Conservation (phyloP, 2,888 invertebrate species). For the Thera obeliscata region DNA sequence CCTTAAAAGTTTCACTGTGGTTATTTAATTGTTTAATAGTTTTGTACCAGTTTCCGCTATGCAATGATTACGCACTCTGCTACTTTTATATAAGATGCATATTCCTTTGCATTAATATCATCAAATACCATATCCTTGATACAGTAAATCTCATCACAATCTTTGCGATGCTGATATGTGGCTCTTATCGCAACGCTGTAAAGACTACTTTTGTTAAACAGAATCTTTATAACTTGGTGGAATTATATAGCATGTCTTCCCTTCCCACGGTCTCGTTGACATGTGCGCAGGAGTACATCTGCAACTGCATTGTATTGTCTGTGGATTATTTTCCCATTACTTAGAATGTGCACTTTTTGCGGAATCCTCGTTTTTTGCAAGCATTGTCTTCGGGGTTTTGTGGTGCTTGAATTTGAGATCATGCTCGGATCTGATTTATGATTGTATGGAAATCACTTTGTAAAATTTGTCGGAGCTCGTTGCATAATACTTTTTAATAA, state of each 20-base stretch:
- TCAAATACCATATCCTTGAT: constrained; percentile 24
- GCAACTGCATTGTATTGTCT: constrained; percentile 38
- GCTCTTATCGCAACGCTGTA: constrained; percentile 9
- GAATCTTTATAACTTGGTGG: constrained; percentile 9
- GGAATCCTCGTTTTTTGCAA: constrained; percentile 33
- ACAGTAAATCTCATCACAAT: constrained; percentile 23
- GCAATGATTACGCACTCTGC: constrained; percentile 9
- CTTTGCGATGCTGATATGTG: constrained; percentile 7
- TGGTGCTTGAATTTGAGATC: constrained; percentile 22
- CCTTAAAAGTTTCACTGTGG: background rate
- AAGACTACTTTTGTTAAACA: constrained; percentile 18
- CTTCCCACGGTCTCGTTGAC: constrained; percentile 59
- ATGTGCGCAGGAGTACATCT: constrained; percentile 46
- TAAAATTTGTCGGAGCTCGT: background rate
- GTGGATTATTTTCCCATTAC: constrained; percentile 33
- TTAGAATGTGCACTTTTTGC: constrained; percentile 38
- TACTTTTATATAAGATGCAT: constrained; percentile 24
- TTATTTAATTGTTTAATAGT: constrained; percentile 6
- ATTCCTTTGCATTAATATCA: constrained; percentile 23
- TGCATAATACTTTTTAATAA: background rate
- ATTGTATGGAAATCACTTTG: constrained; percentile 14
- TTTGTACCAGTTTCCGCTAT: background rate
- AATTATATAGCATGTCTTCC: constrained; percentile 23
- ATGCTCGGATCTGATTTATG: constrained; percentile 12
- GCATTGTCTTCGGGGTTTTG: constrained; percentile 31